These are phyloP conservation scores for Kryptolebias marmoratus DNA, from an alignment of 2,113 vertebrate species.

Conservation along the genomic window DNA sequence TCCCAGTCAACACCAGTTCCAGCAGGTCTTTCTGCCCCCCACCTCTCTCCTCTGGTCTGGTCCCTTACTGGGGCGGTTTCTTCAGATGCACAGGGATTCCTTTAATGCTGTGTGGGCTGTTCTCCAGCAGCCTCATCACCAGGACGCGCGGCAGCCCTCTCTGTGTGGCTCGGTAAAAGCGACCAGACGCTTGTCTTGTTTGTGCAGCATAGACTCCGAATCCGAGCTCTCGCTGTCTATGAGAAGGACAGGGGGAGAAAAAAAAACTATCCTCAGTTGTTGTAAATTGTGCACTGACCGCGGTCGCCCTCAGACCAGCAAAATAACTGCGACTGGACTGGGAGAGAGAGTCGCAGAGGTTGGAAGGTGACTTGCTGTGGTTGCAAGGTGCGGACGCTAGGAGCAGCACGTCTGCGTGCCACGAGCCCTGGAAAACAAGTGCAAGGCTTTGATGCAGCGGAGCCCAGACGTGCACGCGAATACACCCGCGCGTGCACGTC, in stretches of 20 bases:
- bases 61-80: constrained; percentile 73
- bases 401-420: constrained; percentile 72
- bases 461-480: constrained; percentile 11
- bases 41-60: constrained; percentile 26
- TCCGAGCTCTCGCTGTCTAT: constrained; percentile 1
- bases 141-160: constrained; percentile 67
- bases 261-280: constrained; percentile 7
- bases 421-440: constrained; percentile 54
- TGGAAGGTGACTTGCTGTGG: constrained; percentile 79
- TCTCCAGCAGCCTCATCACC: constrained; percentile 82
- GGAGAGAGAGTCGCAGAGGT: constrained; percentile 73
- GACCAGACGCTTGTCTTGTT: constrained; percentile 51
- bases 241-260: not conserved
- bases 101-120: constrained; percentile 67
- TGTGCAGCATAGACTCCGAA: constrained; percentile 41
- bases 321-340: constrained; percentile 53
- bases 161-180: constrained; percentile 46
- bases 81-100: constrained; percentile 67
- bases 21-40: constrained; percentile 3
- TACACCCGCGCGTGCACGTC: not conserved
- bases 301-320: constrained; percentile 32
- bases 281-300: constrained; percentile 15
- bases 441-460: constrained; percentile 63
- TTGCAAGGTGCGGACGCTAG: constrained; percentile 75
- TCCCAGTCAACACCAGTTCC: constrained; percentile 57